These are phyloP conservation scores for Tribolium madens DNA, from an alignment of 1,140 invertebrate genomes.

Conservation along the genomic window DNA sequence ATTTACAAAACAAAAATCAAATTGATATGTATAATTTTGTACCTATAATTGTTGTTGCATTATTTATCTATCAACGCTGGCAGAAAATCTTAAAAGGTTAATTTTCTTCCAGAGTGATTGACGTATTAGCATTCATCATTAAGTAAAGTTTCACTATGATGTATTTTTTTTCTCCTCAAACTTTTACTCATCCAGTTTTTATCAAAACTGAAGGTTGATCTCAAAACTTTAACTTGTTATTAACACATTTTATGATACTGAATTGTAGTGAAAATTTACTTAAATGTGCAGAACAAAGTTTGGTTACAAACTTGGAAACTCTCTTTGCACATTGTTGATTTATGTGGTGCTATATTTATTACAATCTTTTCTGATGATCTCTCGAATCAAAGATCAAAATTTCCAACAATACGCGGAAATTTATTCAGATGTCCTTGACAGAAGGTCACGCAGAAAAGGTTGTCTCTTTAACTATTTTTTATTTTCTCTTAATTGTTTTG, in stretches of 20 bases:
- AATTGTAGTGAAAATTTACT: slow-evolving; percentile 41
- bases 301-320: slow-evolving; percentile 51
- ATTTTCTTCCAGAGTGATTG: slow-evolving; percentile 47
- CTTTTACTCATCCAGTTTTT: slow-evolving; percentile 28
- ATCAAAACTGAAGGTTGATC: slow-evolving; percentile 35
- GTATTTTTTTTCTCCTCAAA: slow-evolving; percentile 13
- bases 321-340: slow-evolving; percentile 29
- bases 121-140: slow-evolving; percentile 48
- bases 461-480: slow-evolving; percentile 3
- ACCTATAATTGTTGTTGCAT: slow-evolving; percentile 53
- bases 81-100: slow-evolving; percentile 48
- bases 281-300: slow-evolving; percentile 51
- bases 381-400: not conserved
- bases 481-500: slow-evolving; percentile 39
- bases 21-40: slow-evolving; percentile 57
- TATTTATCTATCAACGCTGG: slow-evolving; percentile 47
- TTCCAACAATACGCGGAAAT: not conserved
- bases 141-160: slow-evolving; percentile 46
- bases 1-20: slow-evolving; percentile 54
- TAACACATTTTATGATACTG: slow-evolving; percentile 23
- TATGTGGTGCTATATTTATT: slow-evolving; percentile 34
- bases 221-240: slow-evolving; percentile 34
- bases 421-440: not conserved
- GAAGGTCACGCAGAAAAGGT: not conserved
- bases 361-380: slow-evolving; percentile 30